These are phyloP conservation scores for Pocillopora damicornis DNA, from an alignment of 64 coral and sea anemone genomes.

Conservation along the genomic window DNA sequence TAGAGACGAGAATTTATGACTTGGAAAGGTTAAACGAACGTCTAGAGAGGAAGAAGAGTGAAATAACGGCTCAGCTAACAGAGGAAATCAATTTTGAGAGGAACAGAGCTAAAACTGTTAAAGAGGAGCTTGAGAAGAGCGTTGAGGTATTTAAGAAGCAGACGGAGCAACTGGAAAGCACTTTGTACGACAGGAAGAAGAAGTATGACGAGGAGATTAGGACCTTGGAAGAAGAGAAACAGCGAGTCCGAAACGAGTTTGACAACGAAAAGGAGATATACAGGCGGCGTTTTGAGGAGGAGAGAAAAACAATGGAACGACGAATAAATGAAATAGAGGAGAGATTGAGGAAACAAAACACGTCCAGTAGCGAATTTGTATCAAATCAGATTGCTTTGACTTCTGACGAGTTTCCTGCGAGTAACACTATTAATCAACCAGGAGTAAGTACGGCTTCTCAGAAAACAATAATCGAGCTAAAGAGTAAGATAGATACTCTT, in stretches of 20 bases:
- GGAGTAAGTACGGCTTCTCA: background rate
- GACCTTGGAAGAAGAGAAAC: constrained; percentile 40
- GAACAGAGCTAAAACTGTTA: background rate
- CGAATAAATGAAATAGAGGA: constrained; percentile 51
- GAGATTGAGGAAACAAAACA: background rate
- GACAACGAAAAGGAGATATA: constrained; percentile 48
- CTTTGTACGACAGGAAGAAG: constrained; percentile 17
- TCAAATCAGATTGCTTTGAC: background rate
- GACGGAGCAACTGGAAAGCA: constrained; percentile 29
- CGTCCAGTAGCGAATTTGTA: background rate
- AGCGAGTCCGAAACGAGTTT: constrained; percentile 37
- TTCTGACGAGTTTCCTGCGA: background rate
- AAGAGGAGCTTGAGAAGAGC: constrained; percentile 26
- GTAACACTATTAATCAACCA: background rate
- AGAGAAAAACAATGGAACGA: constrained; percentile 37
- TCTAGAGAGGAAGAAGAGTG: constrained; percentile 17
- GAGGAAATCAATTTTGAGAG: constrained; percentile 27
- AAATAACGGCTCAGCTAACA: constrained; percentile 1
- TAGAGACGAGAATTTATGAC: background rate
- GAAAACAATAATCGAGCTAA: constrained; percentile 9
- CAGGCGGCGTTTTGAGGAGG: constrained; percentile 36
- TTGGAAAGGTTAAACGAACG: constrained; percentile 12
- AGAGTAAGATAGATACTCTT: background rate
- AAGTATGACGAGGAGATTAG: constrained; percentile 39
- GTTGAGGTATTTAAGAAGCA: constrained; percentile 10